Percentiles rank a stretch among this genome's conserved stretches.
Evolutionary conservation across 2,113 vertebrate species (phyloP).

Genomic region (Tonatia bakeri): DNA sequence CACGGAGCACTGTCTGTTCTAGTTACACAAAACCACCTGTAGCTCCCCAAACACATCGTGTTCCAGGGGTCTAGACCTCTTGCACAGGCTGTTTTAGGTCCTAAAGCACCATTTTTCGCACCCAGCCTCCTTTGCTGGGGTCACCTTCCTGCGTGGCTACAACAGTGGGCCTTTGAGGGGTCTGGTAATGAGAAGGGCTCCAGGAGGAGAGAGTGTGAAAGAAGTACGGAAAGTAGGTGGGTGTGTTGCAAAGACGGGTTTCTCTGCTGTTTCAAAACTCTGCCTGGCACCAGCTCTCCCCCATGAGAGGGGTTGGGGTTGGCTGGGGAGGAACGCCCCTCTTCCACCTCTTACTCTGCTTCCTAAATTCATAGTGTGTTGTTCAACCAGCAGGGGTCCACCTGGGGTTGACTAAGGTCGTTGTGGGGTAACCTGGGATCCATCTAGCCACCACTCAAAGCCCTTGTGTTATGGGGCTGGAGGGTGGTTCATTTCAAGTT

Average conservation of each 20-base stretch:
- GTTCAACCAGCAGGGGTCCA: neutral
- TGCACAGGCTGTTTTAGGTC: neutral
- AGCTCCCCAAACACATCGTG: neutral
- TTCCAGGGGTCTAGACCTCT: neutral
- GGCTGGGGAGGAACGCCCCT: neutral
- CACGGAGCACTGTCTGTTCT: neutral
- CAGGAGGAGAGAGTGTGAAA: neutral
- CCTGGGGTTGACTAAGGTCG: neutral
- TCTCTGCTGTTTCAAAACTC: neutral
- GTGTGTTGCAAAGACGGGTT: neutral
- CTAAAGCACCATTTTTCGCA: neutral
- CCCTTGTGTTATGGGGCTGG: neutral
- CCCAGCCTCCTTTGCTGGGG: neutral
- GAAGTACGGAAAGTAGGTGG: neutral
- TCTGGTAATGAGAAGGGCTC: neutral
- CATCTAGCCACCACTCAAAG: neutral
- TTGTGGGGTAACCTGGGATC: neutral
- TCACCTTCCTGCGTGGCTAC: neutral
- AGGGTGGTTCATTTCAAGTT: neutral
- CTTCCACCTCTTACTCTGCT: neutral
- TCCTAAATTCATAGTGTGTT: neutral
- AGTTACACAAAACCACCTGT: neutral
- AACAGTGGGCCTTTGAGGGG: neutral
- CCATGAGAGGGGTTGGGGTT: rapidly evolving
- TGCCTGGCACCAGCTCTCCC: rapidly evolving